phyloP scores from a whole-genome alignment of 2,888 invertebrate species.

The Anthophora plumipes region DNA sequence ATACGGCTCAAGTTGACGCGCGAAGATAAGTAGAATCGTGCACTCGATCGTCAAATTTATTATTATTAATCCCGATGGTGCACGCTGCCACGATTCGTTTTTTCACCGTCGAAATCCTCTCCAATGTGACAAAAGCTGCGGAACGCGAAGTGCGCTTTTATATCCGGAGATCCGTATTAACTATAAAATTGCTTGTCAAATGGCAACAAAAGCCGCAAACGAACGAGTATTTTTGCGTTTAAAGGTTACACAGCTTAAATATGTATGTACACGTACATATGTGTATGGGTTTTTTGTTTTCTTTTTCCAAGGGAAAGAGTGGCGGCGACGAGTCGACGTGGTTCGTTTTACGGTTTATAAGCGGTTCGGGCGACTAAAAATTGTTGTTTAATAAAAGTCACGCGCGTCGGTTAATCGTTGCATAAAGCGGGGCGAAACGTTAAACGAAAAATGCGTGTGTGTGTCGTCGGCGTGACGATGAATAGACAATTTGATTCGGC shows the following conservation, averaged over 20 bases:
- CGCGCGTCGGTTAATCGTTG: slow-evolving; percentile 51
- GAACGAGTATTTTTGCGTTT: slow-evolving; percentile 10
- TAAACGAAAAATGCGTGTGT: slow-evolving; percentile 39
- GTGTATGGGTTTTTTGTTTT: background rate
- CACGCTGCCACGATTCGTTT: background rate
- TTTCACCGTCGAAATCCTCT: background rate
- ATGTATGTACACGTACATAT: no score
- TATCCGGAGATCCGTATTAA: slow-evolving; percentile 39
- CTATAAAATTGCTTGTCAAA: slow-evolving; percentile 45
- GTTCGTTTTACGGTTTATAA: slow-evolving; percentile 36
- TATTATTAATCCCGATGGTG: background rate
- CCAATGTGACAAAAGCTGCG: slow-evolving; percentile 13
- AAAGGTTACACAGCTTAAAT: slow-evolving; percentile 25
- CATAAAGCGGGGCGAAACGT: slow-evolving; percentile 26
- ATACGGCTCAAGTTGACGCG: background rate
- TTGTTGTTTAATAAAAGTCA: slow-evolving; percentile 50
- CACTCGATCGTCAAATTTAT: background rate
- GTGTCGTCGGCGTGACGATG: slow-evolving; percentile 18
- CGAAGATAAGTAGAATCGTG: background rate
- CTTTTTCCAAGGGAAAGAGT: background rate
- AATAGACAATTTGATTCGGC: slow-evolving; percentile 33
- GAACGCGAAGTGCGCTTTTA: background rate
- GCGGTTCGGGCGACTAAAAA: slow-evolving; percentile 16
- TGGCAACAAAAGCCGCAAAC: slow-evolving; percentile 24
- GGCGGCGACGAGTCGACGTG: background rate